These are phyloP conservation scores for Neodon shergylaensis DNA, from an alignment of 2,113 vertebrate species.

Conservation along the genomic window DNA sequence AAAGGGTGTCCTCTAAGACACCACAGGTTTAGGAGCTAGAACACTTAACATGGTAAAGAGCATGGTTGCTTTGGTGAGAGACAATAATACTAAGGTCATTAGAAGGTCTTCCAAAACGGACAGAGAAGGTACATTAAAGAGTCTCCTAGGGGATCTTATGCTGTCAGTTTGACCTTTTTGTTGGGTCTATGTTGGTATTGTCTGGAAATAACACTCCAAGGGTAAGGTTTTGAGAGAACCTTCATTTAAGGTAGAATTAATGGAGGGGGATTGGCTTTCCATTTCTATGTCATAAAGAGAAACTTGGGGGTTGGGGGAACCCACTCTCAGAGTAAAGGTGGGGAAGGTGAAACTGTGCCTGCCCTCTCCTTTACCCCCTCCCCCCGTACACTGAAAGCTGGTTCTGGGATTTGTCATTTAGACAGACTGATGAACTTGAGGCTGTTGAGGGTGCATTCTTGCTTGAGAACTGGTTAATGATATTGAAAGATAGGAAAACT, in stretches of 20 bases:
- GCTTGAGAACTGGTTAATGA: constrained; percentile 57
- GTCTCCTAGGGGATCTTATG: constrained; percentile 30
- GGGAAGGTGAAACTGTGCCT: not conserved
- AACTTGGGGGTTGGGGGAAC: not conserved
- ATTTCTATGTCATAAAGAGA: constrained; percentile 40
- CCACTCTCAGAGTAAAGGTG: not conserved
- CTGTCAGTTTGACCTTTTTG: constrained; percentile 38
- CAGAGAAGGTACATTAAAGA: constrained; percentile 28
- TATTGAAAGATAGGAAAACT: constrained; percentile 60
- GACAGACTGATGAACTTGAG: constrained; percentile 46
- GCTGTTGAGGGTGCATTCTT: constrained; percentile 41
- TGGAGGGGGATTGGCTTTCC: not conserved
- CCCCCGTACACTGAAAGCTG: constrained; percentile 19
- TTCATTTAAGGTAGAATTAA: constrained; percentile 58
- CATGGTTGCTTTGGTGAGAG: constrained; percentile 19
- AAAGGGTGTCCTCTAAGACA: constrained; percentile 19
- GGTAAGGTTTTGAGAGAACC: constrained; percentile 36
- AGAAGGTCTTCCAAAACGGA: constrained; percentile 5
- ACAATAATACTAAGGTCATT: constrained; percentile 3
- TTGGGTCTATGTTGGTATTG: constrained; percentile 32
- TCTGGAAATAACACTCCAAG: constrained; percentile 47
- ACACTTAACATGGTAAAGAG: not conserved
- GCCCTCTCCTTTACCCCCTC: not conserved
- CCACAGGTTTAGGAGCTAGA: not conserved
- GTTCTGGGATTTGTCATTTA: constrained; percentile 61